Conservation (phyloP, 2,113 vertebrate species). For the Rhadina sibilatrix region DNA sequence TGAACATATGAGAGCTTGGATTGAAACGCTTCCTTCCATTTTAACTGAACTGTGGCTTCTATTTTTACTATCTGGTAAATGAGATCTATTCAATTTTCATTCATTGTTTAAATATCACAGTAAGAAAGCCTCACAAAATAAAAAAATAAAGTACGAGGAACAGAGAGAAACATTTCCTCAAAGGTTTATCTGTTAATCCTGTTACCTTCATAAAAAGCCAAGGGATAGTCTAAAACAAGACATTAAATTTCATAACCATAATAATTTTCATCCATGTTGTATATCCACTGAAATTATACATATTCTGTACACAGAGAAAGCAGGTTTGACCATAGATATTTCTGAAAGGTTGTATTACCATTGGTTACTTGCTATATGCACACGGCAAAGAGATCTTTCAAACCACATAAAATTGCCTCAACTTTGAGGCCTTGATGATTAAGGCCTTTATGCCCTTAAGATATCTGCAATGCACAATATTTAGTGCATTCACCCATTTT, state of each 20-base stretch:
- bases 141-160: background rate
- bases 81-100: background rate
- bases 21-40: background rate
- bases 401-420: background rate
- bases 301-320: background rate
- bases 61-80: background rate
- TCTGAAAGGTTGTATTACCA: background rate
- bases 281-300: rapidly evolving
- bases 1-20: background rate
- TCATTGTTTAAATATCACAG: background rate
- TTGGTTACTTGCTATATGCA: background rate
- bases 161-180: background rate
- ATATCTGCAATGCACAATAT: background rate
- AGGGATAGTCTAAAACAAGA: background rate
- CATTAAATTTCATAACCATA: background rate
- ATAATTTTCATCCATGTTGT: background rate
- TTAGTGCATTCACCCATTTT: background rate
- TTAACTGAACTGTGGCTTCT: background rate
- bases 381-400: background rate
- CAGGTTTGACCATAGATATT: background rate
- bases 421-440: background rate
- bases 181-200: background rate
- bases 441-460: background rate
- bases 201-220: background rate
- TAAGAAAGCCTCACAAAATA: background rate